Conservation (phyloP, 2,113 vertebrate genomes). For the Aleadryas rufinucha region DNA sequence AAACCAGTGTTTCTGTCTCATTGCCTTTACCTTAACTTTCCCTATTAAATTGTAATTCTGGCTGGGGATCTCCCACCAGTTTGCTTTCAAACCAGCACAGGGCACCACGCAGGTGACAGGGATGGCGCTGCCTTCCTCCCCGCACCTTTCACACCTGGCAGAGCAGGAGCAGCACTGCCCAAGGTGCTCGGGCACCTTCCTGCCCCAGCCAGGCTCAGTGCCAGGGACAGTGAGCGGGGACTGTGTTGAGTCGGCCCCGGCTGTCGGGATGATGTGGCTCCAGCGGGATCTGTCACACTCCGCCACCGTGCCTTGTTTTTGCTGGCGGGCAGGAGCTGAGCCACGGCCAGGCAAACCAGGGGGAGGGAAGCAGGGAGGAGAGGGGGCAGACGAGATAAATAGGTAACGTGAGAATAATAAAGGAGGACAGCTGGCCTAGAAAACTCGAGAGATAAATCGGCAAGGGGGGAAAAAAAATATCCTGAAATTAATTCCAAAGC, state of each 20-base stretch:
- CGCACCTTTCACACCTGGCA: too few species aligned
- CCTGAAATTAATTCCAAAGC: background rate
- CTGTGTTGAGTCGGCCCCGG: background rate
- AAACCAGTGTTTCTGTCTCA: background rate
- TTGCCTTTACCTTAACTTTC: background rate
- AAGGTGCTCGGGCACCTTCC: background rate
- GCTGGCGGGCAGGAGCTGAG: constrained; percentile 38
- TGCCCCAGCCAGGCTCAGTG: background rate
- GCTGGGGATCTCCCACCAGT: background rate
- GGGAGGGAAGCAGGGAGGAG: background rate
- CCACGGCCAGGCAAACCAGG: background rate
- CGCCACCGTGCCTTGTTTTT: background rate
- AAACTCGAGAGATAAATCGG: constrained; percentile 2
- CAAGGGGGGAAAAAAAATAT: background rate
- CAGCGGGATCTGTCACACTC: background rate
- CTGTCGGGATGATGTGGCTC: background rate
- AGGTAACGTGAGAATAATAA: constrained; percentile 34
- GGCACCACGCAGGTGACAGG: background rate
- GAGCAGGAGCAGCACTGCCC: background rate
- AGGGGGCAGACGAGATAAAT: constrained; percentile 5
- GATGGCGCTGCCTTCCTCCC: background rate
- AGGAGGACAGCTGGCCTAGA: constrained; percentile 64
- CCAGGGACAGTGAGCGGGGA: background rate
- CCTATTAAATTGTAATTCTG: background rate
- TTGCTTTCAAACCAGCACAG: background rate